Evolutionary conservation across 2,797 vertebrate species (phyloP), one percentile per base, ranked within the genome.

Genomic region (Mionectes olivaceus): DNA sequence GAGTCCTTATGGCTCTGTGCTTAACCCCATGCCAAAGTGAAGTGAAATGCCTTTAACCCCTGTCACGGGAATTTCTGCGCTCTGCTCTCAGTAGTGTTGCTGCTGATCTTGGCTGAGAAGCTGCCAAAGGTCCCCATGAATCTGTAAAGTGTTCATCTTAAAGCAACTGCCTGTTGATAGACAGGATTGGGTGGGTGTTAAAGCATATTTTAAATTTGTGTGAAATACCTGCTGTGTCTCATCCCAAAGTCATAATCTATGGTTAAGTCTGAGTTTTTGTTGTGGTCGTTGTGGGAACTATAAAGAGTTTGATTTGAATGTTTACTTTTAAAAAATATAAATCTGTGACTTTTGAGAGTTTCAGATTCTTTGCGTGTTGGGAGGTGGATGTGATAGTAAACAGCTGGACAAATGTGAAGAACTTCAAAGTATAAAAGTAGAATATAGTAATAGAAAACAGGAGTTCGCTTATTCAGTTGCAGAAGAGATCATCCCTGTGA

Each of bases 241-340:
- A 35, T 87, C 33, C 35, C 24, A 49, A 84, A 93, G 63, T 84
- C 69, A 73, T 93, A 52, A 76, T 75, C 84, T n/a, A 8, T 41
- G 13, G 7, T 73, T 84, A 67, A 79, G 22, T 60, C 79, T 92
- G 67, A 49, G 30, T 60, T 94, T 87, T 89, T 85, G n/a, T 91
- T 55, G 27, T 79, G 41, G 25, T 52, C 90, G n/a, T 82, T 59
- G 23, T 44, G 55, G 55, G 74, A 89, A 28, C 43, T 39, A 63
- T 65, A 63, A 91, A 94, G 83, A 78, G 25, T 56, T 91, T 74
- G n/a, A 67, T 92, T 90, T 84, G 41, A 59, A 87, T 93, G 28
- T 75, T 86, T 82, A 44, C 71, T 71, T 39, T 24, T 3, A 23
- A 52, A 61, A 63, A 53, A 55, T 32, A 47, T 56, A 33, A 32